These are phyloP conservation scores for Macheiramphus alcinus DNA, from an alignment of 2,113 vertebrate genomes.

Conservation along the genomic window DNA sequence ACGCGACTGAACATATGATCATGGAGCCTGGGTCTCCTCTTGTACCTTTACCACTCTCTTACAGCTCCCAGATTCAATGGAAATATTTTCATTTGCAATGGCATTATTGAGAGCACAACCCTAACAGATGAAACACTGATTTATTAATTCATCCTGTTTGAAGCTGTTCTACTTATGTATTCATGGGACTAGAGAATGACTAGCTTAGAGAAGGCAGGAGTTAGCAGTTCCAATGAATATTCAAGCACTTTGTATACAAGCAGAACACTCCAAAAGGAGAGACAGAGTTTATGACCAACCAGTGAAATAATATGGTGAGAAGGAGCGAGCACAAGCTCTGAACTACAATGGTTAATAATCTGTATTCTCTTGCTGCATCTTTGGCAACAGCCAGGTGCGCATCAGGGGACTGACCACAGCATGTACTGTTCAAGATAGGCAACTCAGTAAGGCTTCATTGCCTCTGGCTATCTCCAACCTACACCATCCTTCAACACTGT, in stretches of 20 bases:
- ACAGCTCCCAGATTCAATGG: not conserved
- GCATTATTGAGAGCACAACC: not conserved
- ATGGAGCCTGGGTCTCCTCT: not conserved
- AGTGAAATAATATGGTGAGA: not conserved
- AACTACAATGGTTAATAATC: not conserved
- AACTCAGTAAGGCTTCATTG: not conserved
- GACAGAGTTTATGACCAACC: not conserved
- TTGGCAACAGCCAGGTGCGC: not conserved
- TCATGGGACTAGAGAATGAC: not conserved
- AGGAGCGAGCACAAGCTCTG: not conserved
- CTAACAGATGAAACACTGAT: not conserved
- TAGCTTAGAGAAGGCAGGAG: not conserved
- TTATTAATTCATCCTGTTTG: not conserved
- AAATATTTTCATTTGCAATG: not conserved
- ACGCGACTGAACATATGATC: not conserved
- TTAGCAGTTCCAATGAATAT: not conserved
- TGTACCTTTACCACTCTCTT: not conserved
- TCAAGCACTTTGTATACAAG: not conserved
- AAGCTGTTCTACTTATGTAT: not conserved
- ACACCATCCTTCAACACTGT: not conserved
- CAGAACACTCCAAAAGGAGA: not conserved
- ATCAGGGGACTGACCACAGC: not conserved
- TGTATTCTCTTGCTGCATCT: not conserved
- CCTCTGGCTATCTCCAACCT: not conserved
- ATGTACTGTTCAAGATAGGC: fast-evolving